phyloP scores from a whole-genome alignment of 2,113 vertebrate species.

The Zosterops japonicus region DNA sequence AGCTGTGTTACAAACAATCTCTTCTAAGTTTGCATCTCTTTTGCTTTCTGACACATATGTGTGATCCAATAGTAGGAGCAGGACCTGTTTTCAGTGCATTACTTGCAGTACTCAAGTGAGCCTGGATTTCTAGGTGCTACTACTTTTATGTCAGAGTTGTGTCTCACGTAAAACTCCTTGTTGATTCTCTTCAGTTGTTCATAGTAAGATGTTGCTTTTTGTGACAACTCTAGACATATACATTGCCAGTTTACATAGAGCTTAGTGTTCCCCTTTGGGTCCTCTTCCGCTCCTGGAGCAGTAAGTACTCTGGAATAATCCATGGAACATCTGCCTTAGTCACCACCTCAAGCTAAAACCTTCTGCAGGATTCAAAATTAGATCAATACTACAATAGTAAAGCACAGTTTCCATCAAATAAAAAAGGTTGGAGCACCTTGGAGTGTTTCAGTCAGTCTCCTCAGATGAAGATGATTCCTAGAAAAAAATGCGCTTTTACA shows the following conservation, averaged over 20 bases:
- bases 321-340: background rate
- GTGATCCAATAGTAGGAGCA: rapidly evolving
- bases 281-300: background rate
- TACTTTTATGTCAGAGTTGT: background rate
- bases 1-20: background rate
- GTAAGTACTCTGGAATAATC: background rate
- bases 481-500: background rate
- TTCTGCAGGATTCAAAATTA: background rate
- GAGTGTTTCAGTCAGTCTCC: background rate
- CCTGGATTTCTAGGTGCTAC: background rate
- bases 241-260: background rate
- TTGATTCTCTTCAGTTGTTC: background rate
- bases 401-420: background rate
- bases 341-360: background rate
- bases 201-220: background rate
- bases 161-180: background rate
- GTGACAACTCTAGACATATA: background rate
- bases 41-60: background rate
- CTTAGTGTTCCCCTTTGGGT: background rate
- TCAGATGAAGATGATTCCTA: background rate
- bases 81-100: background rate
- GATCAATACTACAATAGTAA: background rate
- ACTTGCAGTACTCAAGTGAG: background rate
- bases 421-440: background rate
- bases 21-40: background rate